phyloP scores from a whole-genome alignment of 2,797 vertebrate species.

The Rhincodon typus region DNA sequence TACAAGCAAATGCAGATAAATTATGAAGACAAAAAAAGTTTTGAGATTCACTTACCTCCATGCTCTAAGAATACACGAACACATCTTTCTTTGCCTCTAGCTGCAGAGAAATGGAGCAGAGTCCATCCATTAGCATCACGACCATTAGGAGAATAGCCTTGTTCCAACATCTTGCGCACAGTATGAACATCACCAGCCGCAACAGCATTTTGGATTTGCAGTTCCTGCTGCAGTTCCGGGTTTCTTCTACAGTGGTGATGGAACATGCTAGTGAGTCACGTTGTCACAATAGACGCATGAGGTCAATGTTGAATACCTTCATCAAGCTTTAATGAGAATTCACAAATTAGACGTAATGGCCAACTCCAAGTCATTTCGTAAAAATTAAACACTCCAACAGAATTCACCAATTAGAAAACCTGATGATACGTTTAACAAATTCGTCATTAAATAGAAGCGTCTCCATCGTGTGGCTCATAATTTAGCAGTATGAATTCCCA shows the following conservation, averaged over 20 bases:
- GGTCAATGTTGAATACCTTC: constrained; percentile 47
- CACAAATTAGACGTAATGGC: constrained; percentile 10
- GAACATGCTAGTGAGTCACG: constrained; percentile 89
- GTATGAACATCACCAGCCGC: constrained; percentile 93
- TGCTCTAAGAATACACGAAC: constrained; percentile 95
- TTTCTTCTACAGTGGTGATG: constrained; percentile 97
- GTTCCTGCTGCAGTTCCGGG: constrained; percentile 93
- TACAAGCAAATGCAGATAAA: not conserved
- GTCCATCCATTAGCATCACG: constrained; percentile 97
- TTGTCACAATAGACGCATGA: constrained; percentile 62
- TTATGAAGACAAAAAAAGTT: not conserved
- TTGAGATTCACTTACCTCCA: constrained; percentile 71
- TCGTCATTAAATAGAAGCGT: not conserved
- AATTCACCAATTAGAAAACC: not conserved
- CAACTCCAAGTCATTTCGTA: not conserved
- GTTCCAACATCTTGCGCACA: constrained; percentile 92
- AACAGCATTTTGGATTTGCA: constrained; percentile 97
- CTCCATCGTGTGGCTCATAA: no score
- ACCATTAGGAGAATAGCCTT: constrained; percentile 91
- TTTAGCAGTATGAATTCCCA: not conserved
- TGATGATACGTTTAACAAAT: not conserved
- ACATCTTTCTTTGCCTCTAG: constrained; percentile 92
- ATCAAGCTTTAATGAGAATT: constrained; percentile 28
- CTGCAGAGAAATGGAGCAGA: constrained; percentile 92
- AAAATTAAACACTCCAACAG: constrained; percentile 5